Conservation (phyloP, 92 coral and sea anemone genomes). For the Galaxea fascicularis region DNA sequence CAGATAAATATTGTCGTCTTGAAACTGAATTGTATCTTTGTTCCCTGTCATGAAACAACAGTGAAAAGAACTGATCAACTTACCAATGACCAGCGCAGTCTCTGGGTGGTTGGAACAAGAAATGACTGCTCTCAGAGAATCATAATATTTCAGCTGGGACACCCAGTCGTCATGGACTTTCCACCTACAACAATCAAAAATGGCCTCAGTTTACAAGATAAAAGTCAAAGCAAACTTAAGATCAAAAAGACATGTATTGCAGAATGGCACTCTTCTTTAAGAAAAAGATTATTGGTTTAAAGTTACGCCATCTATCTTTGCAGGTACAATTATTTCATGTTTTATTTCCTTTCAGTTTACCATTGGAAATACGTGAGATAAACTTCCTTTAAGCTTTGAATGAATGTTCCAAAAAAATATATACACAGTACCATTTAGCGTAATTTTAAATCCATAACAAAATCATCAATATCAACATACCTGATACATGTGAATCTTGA, state of each 20-base stretch:
- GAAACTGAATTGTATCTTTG: neutral
- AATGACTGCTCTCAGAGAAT: conserved; percentile 95
- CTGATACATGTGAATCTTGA: conserved; percentile 82
- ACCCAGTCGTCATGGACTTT: conserved; percentile 99
- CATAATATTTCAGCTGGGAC: conserved; percentile 94
- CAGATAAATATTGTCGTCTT: neutral
- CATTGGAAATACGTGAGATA: too few relatives aligned
- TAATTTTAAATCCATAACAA: too few relatives aligned
- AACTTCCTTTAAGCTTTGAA: too few relatives aligned
- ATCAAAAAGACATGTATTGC: too few relatives aligned
- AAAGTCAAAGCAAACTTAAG: neutral
- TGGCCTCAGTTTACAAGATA: neutral
- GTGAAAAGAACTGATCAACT: neutral
- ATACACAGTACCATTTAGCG: too few relatives aligned
- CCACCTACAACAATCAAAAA: conserved; percentile 75
- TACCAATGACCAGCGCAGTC: conserved; percentile 96
- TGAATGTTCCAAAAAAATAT: too few relatives aligned
- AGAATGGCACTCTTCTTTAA: too few relatives aligned
- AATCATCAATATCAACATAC: conserved; percentile 20
- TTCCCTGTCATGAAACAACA: neutral
- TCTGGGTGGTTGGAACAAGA: conserved; percentile 97
- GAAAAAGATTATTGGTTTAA: too few relatives aligned
- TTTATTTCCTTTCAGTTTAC: too few relatives aligned
- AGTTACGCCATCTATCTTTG: too few relatives aligned
- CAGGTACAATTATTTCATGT: too few relatives aligned